Evolutionary conservation across 2,888 invertebrate genomes (phyloP), one percentile per base, ranked within the genome.

Genomic region (Dolomedes plantarius): DNA sequence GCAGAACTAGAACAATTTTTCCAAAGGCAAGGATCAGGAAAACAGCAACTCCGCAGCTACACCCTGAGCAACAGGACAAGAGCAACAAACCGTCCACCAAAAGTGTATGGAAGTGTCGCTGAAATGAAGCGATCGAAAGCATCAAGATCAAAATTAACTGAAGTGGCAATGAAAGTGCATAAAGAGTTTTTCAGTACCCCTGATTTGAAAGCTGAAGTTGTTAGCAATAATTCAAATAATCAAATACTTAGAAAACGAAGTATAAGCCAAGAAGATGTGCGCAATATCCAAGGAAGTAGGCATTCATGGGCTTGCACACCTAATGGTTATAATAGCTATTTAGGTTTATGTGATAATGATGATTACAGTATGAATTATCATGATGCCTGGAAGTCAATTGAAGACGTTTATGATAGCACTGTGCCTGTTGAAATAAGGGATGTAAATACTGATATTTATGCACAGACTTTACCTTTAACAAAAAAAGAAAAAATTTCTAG

Each of bases 1-100:
- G 95, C 96, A 3, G 97, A 98, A 92, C 93, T 98, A 85, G 97
- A 97, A 92, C 97, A 97, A 92, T 93, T 98, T 89, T 97, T 98
- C 94, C 95, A 96, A 92, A 93, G 97, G 46, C 97, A 97, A 68
- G 79, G 87, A 27, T 86, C 86, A 27, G 9, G 36, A 36, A 80
- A 71, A 29, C 31, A 64, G 5, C 65, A 80, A 29, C 29, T 62
- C 9, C 65, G 73, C 11, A 82, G 77, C 9, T 76, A 86, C 23
- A 82, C 77, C 13, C 39, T 78, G 36, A 82, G 64, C 71, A 74
- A 71, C 62, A 79, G 69, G 68, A 46, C 80, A 65, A 27, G 67
- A 64, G 36, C 71, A 9, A 27, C 68, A 41, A 72, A 64, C 71
- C 96, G 82, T 77, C 77, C 86, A 64, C 88, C 88, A 9, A 88